phyloP scores from a whole-genome alignment of 1,140 invertebrate genomes.

The Caenorhabditis tropicalis region DNA sequence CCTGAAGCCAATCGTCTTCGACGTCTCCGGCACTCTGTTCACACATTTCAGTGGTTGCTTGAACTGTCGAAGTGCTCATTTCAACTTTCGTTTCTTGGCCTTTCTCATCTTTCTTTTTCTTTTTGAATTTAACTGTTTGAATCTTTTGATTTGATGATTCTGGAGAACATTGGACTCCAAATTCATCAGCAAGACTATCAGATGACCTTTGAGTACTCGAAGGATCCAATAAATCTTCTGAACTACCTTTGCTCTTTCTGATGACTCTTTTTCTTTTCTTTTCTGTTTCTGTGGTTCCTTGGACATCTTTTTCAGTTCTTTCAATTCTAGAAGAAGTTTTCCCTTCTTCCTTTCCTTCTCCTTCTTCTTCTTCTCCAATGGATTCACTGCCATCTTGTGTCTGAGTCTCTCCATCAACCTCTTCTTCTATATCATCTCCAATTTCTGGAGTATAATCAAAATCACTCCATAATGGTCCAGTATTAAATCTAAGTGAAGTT shows the following conservation, averaged over 20 bases:
- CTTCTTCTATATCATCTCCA: slow-evolving; percentile 1
- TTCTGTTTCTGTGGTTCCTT: background rate
- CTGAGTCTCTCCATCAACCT: slow-evolving; percentile 21
- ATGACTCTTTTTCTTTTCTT: background rate
- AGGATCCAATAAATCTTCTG: background rate
- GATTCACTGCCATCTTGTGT: background rate
- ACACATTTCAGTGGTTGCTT: slow-evolving; percentile 30
- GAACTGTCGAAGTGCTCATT: slow-evolving; percentile 14
- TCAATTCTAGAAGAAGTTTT: background rate
- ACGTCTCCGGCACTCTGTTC: slow-evolving; percentile 3
- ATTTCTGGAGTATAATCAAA: slow-evolving; percentile 30
- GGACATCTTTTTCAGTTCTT: background rate
- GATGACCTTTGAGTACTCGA: background rate
- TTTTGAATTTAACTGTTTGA: slow-evolving; percentile 22
- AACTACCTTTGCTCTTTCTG: background rate
- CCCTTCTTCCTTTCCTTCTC: slow-evolving; percentile 14
- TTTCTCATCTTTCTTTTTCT: slow-evolving; percentile 32
- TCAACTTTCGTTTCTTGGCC: slow-evolving; percentile 74
- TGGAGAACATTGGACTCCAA: background rate
- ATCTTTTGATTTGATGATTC: slow-evolving; percentile 3
- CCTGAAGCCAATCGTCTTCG: slow-evolving; percentile 45
- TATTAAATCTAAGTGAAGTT: background rate
- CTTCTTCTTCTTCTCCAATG: background rate
- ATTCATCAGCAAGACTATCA: background rate
- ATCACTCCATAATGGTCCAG: slow-evolving; percentile 46